Percentiles rank a stretch among this genome's conserved stretches.
Evolutionary conservation across 2,797 vertebrate species (phyloP).

Genomic region (Peromyscus aztecus): DNA sequence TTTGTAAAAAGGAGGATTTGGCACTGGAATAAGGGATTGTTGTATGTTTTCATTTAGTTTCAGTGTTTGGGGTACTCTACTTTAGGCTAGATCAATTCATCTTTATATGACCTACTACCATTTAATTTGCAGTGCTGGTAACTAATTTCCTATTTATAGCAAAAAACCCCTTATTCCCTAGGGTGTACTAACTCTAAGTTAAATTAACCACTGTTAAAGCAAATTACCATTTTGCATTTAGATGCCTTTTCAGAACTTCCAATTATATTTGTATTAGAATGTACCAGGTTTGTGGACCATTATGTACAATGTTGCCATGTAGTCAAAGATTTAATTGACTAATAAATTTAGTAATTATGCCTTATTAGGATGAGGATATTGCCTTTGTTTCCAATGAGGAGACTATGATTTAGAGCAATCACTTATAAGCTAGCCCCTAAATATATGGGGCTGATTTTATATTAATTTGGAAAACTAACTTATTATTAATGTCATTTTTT

Average conservation of each 20-base stretch:
- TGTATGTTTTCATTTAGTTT: neutral
- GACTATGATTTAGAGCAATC: neutral
- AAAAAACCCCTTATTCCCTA: neutral
- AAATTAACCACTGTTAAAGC: constrained; percentile 48
- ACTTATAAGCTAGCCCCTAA: neutral
- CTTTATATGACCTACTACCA: neutral
- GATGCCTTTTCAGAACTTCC: constrained; percentile 26
- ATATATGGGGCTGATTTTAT: neutral
- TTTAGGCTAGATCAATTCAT: neutral
- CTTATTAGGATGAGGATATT: neutral
- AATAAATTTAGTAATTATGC: neutral
- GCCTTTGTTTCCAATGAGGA: constrained; percentile 3
- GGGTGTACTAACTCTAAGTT: neutral
- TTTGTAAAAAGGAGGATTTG: neutral
- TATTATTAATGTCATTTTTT: neutral
- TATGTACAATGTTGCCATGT: neutral
- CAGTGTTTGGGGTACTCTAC: neutral
- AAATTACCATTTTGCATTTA: constrained; percentile 53
- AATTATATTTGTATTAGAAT: constrained; percentile 40
- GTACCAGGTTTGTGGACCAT: constrained; percentile 12
- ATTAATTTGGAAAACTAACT: neutral
- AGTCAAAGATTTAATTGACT: constrained; percentile 23
- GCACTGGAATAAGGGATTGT: neutral
- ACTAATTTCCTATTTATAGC: constrained; percentile 59
- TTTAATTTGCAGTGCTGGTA: neutral